Evolutionary conservation across 2,113 vertebrate species (phyloP).

Genomic region (Scalopus aquaticus): DNA sequence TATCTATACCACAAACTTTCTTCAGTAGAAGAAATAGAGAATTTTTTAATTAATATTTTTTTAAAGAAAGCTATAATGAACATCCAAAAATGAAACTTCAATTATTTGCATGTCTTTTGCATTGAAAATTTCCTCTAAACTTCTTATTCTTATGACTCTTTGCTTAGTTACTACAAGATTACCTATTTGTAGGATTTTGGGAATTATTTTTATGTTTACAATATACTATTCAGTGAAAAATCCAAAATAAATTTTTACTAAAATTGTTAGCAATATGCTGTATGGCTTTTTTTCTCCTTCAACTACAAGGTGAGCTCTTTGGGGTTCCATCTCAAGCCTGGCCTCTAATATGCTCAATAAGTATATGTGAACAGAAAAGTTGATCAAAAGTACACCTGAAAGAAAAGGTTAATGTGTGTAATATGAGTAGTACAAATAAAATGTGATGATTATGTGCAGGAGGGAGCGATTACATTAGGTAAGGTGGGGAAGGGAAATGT

Average conservation of each 20-base stretch:
- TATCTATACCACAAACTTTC: constrained; percentile 10
- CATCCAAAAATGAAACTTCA: constrained; percentile 2
- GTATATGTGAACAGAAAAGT: neutral
- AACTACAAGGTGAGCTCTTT: neutral
- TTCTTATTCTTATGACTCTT: neutral
- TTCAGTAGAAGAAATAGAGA: neutral
- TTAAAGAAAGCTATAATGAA: neutral
- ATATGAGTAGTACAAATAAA: constrained; percentile 5
- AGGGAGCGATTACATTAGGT: neutral
- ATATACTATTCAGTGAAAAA: constrained; percentile 19
- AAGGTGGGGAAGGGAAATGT: neutral
- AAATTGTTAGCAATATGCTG: neutral
- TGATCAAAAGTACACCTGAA: neutral
- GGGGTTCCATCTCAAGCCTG: neutral
- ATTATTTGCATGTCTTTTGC: neutral
- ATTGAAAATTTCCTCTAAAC: neutral
- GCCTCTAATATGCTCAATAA: neutral
- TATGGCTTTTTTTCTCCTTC: neutral
- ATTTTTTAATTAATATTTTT: neutral
- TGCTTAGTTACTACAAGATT: neutral
- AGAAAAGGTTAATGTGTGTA: neutral
- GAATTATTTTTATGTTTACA: neutral
- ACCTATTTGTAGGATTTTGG: neutral
- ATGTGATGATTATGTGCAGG: neutral
- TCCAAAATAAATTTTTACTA: neutral